phyloP scores from a whole-genome alignment of 2,888 invertebrate species.

The Girardia tigrina region DNA sequence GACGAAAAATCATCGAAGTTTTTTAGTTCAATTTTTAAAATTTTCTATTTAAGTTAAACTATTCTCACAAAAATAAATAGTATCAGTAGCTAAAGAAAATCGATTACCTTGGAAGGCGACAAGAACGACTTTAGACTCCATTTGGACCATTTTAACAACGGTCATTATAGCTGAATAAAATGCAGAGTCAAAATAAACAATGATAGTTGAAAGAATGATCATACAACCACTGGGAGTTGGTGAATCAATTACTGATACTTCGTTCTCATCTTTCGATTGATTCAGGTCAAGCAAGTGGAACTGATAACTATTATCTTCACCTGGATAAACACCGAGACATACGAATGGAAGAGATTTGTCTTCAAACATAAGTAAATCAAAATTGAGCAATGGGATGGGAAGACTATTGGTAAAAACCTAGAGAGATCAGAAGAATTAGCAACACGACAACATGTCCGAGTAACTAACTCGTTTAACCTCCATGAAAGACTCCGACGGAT shows the following conservation, averaged over 20 bases:
- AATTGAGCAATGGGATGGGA: constrained; percentile 66
- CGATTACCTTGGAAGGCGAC: constrained; percentile 5
- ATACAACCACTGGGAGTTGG: neutral
- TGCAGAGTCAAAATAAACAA: neutral
- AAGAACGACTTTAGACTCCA: neutral
- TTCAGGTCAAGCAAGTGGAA: neutral
- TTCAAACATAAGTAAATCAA: constrained; percentile 71
- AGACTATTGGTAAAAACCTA: constrained; percentile 45
- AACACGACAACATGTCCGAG: too few species aligned
- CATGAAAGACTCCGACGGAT: constrained; percentile 70
- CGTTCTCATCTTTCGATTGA: neutral
- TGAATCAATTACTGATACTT: neutral
- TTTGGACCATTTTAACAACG: neutral
- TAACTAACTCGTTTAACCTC: constrained; percentile 59
- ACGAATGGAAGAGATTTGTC: neutral
- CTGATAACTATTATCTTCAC: neutral
- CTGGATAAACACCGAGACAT: constrained; percentile 21
- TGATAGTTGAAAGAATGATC: neutral
- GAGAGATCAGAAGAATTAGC: too few species aligned
- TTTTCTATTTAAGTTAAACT: too few species aligned
- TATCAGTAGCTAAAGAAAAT: too few species aligned
- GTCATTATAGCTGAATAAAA: neutral
- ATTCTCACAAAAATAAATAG: too few species aligned
- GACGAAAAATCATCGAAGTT: too few species aligned
- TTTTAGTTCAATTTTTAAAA: too few species aligned